phyloP scores from a whole-genome alignment of 2,797 vertebrate genomes.

The Falco columbarius region DNA sequence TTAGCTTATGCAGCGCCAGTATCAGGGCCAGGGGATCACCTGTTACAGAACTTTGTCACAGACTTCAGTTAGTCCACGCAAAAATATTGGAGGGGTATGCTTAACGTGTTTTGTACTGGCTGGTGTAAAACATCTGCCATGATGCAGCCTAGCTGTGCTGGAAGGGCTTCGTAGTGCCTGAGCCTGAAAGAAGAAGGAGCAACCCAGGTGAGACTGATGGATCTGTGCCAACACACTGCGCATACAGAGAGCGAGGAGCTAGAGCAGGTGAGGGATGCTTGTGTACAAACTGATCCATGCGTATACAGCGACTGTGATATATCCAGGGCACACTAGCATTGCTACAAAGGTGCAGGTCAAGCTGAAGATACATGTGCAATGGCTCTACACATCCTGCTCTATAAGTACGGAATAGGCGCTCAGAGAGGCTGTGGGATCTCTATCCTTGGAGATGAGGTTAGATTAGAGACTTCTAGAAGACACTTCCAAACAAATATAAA shows the following conservation, averaged over 20 bases:
- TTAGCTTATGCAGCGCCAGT: background rate
- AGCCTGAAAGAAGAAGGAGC: background rate
- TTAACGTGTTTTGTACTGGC: background rate
- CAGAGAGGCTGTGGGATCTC: background rate
- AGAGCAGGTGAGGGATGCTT: background rate
- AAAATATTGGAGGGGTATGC: background rate
- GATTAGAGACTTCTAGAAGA: background rate
- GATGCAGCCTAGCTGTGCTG: background rate
- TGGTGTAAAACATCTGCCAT: background rate
- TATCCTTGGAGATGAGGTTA: background rate
- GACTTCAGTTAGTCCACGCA: background rate
- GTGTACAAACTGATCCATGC: background rate
- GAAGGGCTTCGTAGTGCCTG: background rate
- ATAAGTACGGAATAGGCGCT: background rate
- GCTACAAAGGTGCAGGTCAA: background rate
- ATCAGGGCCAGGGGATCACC: background rate
- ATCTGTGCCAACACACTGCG: background rate
- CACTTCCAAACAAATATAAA: background rate
- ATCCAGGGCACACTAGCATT: background rate
- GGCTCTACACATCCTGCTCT: background rate
- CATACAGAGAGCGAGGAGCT: background rate
- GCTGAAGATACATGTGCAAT: accelerated
- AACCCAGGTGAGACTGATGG: background rate
- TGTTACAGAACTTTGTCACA: background rate
- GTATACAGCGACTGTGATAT: background rate